Percentiles rank a stretch among this genome's conserved stretches.
Conservation (phyloP, 2,797 vertebrate species). For the Anisognathus igniventris region DNA sequence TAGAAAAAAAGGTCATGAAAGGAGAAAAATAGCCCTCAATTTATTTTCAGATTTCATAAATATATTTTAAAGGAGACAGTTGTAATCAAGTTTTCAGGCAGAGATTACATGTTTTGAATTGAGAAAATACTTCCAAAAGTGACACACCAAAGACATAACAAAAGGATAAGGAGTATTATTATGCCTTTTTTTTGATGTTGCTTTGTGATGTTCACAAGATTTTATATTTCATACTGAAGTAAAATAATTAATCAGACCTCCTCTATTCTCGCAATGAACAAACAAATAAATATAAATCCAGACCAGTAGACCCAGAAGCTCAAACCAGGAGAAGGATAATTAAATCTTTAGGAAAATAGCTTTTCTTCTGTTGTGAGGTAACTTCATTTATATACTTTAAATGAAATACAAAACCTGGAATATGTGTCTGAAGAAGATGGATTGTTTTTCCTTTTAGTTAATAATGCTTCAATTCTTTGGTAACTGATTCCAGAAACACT, state of each 20-base stretch:
- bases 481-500: slow-evolving; percentile 48
- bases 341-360: background rate
- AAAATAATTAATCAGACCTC: background rate
- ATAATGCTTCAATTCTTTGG: background rate
- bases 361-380: background rate
- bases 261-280: background rate
- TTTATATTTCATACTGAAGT: background rate
- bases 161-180: background rate
- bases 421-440: slow-evolving; percentile 11
- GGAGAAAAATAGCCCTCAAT: background rate
- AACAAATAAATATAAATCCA: background rate
- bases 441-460: slow-evolving; percentile 11
- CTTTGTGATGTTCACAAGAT: background rate
- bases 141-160: background rate
- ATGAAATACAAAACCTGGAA: slow-evolving; percentile 21
- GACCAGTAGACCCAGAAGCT: background rate
- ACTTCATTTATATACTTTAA: background rate
- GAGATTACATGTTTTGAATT: background rate
- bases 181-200: background rate
- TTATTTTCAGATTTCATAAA: background rate
- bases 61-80: background rate
- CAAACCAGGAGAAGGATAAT: background rate
- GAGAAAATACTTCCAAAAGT: background rate
- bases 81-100: background rate
- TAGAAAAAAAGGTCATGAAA: background rate